These are phyloP conservation scores for Pempheris klunzingeri DNA, from an alignment of 2,797 vertebrate species.

Conservation along the genomic window DNA sequence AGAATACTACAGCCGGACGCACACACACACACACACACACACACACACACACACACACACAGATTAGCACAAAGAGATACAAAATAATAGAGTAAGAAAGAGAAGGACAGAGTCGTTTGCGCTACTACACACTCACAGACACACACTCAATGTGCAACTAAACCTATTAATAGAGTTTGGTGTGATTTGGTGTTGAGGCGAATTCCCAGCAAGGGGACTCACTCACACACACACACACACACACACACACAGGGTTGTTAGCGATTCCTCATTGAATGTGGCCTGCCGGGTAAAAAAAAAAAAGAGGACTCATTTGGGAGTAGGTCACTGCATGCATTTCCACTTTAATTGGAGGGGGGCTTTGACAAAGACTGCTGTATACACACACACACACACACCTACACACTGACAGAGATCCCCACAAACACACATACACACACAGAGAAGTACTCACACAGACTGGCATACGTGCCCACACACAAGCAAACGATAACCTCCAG, in stretches of 20 bases:
- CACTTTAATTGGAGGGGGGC: slow-evolving; percentile 76
- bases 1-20: not conserved
- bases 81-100: not conserved
- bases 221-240: slow-evolving; percentile 16
- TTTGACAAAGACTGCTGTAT: slow-evolving; percentile 66
- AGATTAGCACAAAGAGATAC: not conserved
- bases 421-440: slow-evolving; percentile 23
- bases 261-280: slow-evolving; percentile 49
- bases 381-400: slow-evolving; percentile 25
- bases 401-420: slow-evolving; percentile 18
- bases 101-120: not conserved
- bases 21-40: not conserved
- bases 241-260: slow-evolving; percentile 56
- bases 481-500: slow-evolving; percentile 46
- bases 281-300: slow-evolving; percentile 65
- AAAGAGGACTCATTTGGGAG: slow-evolving; percentile 74
- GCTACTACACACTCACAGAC: slow-evolving; percentile 7
- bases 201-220: slow-evolving; percentile 44
- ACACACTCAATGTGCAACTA: slow-evolving; percentile 15
- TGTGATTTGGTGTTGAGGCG: slow-evolving; percentile 41
- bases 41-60: not conserved
- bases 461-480: slow-evolving; percentile 35
- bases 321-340: slow-evolving; percentile 84
- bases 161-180: slow-evolving; percentile 57
- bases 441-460: slow-evolving; percentile 2